Evolutionary conservation across 2,797 vertebrate genomes (phyloP), one percentile per base, ranked within the genome.

Genomic region (Brachyrhaphis roseni): DNA sequence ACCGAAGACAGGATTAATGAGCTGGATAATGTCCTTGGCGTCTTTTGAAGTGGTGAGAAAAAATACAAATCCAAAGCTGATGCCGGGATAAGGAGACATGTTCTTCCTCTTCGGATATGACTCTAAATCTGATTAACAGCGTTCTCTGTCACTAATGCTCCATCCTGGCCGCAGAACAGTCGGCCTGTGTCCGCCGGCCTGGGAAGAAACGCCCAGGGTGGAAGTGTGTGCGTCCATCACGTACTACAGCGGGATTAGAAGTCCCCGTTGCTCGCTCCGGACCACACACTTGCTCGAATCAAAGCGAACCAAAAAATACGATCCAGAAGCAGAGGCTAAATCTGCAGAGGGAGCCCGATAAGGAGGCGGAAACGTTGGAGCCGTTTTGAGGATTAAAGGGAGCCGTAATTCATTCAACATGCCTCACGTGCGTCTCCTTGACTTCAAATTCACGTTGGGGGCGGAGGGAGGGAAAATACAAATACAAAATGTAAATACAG

Each of bases 161-260:
- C 84, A 88, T 92, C 87, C 92, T 95, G 93, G 93, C 91, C 84
- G 45, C 82, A 83, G 91, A 94, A 93, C 93, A 95, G 87, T 91
- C 91, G 73, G 79, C 78, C 78, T 83, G 88, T 88, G 84, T 88
- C 86, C 84, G 62, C 81, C 78, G 89, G 87, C 91, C 89, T 80
- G 86, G 86, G 87, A 80, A 70, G 86, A 83, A 75, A 76, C 70
- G 23, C n/a, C 77, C 64, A 59, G 46, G 46, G 71, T 49, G 45
- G 71, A 68, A 82, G 77, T 75, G 59, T 77, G 76, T 57, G 57
- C 31, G 59, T 79, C 49, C 76, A 47, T 82, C 39, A 72, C 74
- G 75, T 79, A 64, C 84, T 83, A 74, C 74, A 88, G 78, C 79
- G 76, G 78, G 75, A 62, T 74, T 81, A 59, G 76, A 82, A 47